phyloP scores from a whole-genome alignment of 2,797 vertebrate genomes.

The Melanotaenia nigrans region DNA sequence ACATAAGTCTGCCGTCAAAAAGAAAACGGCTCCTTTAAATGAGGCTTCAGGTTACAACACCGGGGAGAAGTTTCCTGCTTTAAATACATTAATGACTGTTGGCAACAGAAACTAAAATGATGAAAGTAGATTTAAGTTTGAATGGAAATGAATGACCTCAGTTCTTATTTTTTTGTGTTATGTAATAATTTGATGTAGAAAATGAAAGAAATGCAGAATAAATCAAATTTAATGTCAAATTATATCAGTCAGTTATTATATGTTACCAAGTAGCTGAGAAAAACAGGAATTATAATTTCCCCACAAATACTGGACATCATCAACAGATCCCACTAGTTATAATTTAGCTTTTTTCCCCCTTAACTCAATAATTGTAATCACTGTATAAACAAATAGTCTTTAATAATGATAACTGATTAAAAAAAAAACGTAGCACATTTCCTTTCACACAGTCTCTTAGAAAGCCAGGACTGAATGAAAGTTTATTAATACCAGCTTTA shows the following conservation, averaged over 20 bases:
- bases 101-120: conserved; percentile 10
- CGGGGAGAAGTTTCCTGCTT: not conserved
- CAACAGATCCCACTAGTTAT: conserved; percentile 15
- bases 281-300: conserved; percentile 5
- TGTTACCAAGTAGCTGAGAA: too few species aligned
- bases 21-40: not conserved
- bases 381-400: not conserved
- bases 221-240: too few species aligned
- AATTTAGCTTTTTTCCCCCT: not conserved
- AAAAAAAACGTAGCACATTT: not conserved
- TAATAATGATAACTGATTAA: not conserved
- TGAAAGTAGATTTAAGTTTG: not conserved
- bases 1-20: not conserved
- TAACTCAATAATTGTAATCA: not conserved
- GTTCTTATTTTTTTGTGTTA: conserved; percentile 4
- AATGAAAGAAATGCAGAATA: conserved; percentile 2
- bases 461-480: not conserved
- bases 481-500: not conserved
- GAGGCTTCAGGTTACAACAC: not conserved
- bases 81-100: conserved; percentile 1
- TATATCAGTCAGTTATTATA: too few species aligned
- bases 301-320: conserved; percentile 20
- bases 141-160: conserved; percentile 7
- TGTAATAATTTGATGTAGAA: conserved; percentile 19
- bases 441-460: not conserved